Base-by-base conservation (phyloP, 92 coral and sea anemone genomes). In the Muricea muricata region DNA sequence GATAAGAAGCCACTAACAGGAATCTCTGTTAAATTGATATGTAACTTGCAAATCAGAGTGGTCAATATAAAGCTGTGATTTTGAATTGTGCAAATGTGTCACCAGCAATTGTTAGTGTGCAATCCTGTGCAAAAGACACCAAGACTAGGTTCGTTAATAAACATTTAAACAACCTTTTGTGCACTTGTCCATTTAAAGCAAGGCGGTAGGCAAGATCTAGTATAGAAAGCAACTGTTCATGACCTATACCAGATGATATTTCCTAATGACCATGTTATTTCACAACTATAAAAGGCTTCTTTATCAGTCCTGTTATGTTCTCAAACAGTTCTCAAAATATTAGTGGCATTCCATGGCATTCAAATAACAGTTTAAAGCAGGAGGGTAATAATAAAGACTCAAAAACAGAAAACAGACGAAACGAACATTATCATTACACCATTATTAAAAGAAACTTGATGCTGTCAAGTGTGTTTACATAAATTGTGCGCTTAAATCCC, bases 381-480 rank as follows among this genome's bases (percentile, higher is more conserved):
- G 24, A 29, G 31, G 31, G 0, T 17, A 63, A 63, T 18, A 0
- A 63, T 63, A 32, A 28, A 3, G 37, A 63, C 18, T 31, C 70
- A 63, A 20, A 41, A 40, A 47, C 23, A 72, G 31, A 45, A 0
- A 47, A 70, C 78, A 69, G 78, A 48, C 68, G 47, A 34, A n/a
- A 20, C 33, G 77, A 37, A 48, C 34, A 32, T 68, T 68, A 82
- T 82, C 86, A 37, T 21, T 7, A 21, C 52, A 61, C 31, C 9
- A 31, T 54, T 75, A 61, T 65, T 56, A 75, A 76, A 76, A 33
- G 30, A 78, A 56, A 56, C 52, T 25, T 4, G 35, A 78, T 17
- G 29, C 83, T 78, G 83, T 78, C 83, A 78, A 56, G 0, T 52
- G 34, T 57, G 83, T 78, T 78, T 33, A 57, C 83, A 56, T 57